Percentiles rank a stretch among this genome's conserved stretches.
Conservation (phyloP, 2,113 vertebrate genomes). For the Nibea albiflora region DNA sequence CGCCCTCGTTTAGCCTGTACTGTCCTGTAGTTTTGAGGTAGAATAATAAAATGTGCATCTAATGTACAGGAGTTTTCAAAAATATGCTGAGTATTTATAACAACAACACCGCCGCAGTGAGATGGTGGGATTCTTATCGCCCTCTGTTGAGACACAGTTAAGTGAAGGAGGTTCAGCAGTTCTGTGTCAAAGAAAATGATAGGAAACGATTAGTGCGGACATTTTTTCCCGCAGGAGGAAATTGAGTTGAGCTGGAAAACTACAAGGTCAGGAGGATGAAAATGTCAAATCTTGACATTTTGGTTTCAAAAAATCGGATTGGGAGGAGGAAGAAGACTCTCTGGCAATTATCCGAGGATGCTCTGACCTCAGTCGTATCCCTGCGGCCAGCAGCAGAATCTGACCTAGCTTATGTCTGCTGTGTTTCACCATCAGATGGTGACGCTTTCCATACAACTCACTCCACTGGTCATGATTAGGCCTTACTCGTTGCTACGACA, state of each 20-base stretch:
- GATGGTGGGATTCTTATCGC: not conserved
- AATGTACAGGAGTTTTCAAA: not conserved
- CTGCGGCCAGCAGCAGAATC: conserved; percentile 21
- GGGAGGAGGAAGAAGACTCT: conserved; percentile 16
- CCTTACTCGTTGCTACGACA: conserved; percentile 15
- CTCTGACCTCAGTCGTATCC: conserved; percentile 41
- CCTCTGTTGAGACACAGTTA: conserved; percentile 26
- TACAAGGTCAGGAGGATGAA: conserved; percentile 56
- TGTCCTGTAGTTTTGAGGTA: not conserved
- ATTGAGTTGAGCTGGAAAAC: conserved; percentile 57
- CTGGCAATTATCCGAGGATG: conserved; percentile 43
- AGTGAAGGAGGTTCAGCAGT: conserved; percentile 16
- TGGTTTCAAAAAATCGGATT: conserved; percentile 37
- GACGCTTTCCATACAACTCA: not conserved
- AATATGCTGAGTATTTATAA: not conserved
- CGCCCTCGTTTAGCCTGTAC: not conserved
- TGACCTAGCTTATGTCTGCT: conserved; percentile 8
- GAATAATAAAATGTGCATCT: not conserved
- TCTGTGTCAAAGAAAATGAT: conserved; percentile 49
- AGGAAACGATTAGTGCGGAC: conserved; percentile 45
- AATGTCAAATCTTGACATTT: conserved; percentile 53
- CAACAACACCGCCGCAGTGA: not conserved
- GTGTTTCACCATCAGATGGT: not conserved
- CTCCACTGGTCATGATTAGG: not conserved
- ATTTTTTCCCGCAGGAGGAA: conserved; percentile 40